A percentile compares a stretch with the other conserved stretches of the same genome.
phyloP scores from a whole-genome alignment of 2,113 vertebrate genomes.

The Enhydra lutris region DNA sequence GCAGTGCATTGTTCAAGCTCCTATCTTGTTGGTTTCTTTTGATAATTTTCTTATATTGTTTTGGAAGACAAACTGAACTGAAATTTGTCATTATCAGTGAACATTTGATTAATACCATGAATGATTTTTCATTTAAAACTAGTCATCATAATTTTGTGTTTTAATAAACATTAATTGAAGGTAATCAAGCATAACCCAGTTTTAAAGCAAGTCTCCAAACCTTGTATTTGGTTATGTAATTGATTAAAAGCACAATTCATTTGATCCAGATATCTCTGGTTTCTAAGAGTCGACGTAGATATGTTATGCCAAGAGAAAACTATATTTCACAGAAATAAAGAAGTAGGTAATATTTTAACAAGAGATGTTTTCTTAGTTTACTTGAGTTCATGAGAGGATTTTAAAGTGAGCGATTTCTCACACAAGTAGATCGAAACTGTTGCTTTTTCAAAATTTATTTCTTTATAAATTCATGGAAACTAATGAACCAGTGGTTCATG shows the following conservation, averaged over 20 bases:
- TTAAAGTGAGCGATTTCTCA: not conserved
- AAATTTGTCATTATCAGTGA: not conserved
- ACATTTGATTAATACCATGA: not conserved
- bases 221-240: not conserved
- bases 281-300: not conserved
- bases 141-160: not conserved
- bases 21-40: conserved; percentile 10
- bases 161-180: not conserved
- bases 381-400: conserved; percentile 1
- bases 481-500: not conserved
- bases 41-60: conserved; percentile 12
- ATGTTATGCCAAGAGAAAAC: not conserved
- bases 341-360: not conserved
- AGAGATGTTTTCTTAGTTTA: not conserved
- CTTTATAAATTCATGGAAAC: not conserved
- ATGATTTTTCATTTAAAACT: conserved; percentile 12
- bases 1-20: not conserved
- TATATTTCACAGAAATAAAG: not conserved
- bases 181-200: not conserved
- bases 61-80: conserved; percentile 20
- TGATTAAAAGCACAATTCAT: not conserved
- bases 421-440: not conserved
- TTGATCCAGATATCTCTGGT: not conserved
- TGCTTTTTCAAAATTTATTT: not conserved
- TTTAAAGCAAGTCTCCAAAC: not conserved